Base-by-base conservation (phyloP, 2,797 vertebrate species). In the Cyprinodon diabolis region DNA sequence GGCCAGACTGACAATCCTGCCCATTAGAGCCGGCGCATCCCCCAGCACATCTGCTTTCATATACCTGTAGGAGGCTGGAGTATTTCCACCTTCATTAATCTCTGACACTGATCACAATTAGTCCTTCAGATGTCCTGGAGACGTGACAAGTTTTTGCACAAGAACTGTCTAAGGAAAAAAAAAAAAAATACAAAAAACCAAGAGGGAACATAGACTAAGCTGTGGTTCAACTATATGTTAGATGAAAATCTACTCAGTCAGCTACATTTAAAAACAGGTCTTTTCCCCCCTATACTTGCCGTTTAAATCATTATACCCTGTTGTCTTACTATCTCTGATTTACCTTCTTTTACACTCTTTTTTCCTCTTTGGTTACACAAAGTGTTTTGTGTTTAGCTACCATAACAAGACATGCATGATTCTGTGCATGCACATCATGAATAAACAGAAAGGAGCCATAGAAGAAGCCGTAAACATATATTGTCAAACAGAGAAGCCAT, bases 21-120 rank as follows among this genome's bases (percentile, higher is more conserved):
- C 90, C 89, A 91, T 94, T 91, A 92, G 90, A 80, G 89, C 66
- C 77, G 75, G 70, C 43, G 68, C 84, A 77, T 74, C 75, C 77
- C 88, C 83, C 85, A 80, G 79, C 90, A 85, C 92, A 89, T 91
- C 92, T 93, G 93, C 83, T 91, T 93, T 83, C 86, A 87, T 78
- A 81, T 86, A 91, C 89, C 89, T 80, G 37, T 78, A 69, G 85
- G 84, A 87, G 83, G 82, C 74, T 70, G 40, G 49, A 62, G 72
- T 87, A 82, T 88, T 90, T 67, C 72, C 85, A 90, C 91, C 91
- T 93, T 85, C 90, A 92, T 94, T 94, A 92, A 94, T 94, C 93
- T 93, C 92, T 90, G 90, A 94, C 92, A 93, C 92, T 83, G 89
- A 93, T 93, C 91, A 92, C 94, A 93, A 93, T 94, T 94, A 94